A percentile compares a stretch with the other conserved stretches of the same genome.
Evolutionary conservation across 2,113 vertebrate genomes (phyloP).

Genomic region (Lagopus muta): DNA sequence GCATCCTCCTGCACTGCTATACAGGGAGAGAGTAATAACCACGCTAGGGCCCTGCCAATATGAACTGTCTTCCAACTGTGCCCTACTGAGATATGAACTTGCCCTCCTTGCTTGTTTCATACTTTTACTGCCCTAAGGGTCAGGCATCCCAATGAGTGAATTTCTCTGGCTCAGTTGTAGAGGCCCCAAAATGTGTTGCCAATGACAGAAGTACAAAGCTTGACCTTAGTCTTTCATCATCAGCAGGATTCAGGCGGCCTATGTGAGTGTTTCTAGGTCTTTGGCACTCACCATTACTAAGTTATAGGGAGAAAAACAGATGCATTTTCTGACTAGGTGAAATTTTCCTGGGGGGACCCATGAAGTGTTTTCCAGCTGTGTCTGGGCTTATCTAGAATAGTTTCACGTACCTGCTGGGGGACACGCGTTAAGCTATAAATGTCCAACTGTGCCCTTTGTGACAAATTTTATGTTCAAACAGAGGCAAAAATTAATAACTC

Average conservation of each 20-base stretch:
- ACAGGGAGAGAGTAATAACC: conserved; percentile 45
- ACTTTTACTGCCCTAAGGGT: conserved; percentile 62
- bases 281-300: background rate
- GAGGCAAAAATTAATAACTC: conserved; percentile 26
- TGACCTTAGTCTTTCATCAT: conserved; percentile 48
- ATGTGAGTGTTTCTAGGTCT: conserved; percentile 3
- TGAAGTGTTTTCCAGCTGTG: conserved; percentile 55
- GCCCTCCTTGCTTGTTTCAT: conserved; percentile 55
- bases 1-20: conserved; percentile 40
- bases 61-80: conserved; percentile 65
- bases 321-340: conserved; percentile 42
- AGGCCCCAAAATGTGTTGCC: conserved; percentile 43
- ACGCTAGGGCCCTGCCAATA: conserved; percentile 25
- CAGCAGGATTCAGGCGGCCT: conserved; percentile 48
- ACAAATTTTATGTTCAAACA: conserved; percentile 47
- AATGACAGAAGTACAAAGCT: conserved; percentile 67
- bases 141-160: conserved; percentile 50
- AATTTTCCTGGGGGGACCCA: conserved; percentile 19
- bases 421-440: conserved; percentile 37
- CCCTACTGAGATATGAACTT: conserved; percentile 68
- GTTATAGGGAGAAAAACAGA: conserved; percentile 51
- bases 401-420: conserved; percentile 41
- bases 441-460: conserved; percentile 28
- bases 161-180: conserved; percentile 24
- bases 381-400: conserved; percentile 46